Base-by-base conservation (phyloP, 2,888 invertebrate species). In the Nymphalis urticae region DNA sequence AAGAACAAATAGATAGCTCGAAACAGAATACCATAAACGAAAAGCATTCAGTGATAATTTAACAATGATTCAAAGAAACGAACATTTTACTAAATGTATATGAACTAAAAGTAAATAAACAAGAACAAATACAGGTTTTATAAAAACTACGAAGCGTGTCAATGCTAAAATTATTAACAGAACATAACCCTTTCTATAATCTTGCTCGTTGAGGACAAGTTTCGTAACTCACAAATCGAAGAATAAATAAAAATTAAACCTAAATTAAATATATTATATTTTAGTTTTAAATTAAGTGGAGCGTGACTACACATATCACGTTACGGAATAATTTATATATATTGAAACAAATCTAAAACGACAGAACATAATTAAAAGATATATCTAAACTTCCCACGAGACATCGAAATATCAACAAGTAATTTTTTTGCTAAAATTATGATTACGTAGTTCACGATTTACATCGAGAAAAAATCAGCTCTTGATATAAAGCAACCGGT, bases 401-500 rank as follows among this genome's bases (percentile, higher is more conserved):
- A 42, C 58, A 58, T n/a, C 27, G n/a, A 42, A 36, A 58, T 42
- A 56, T 56, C 32, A 56, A 56, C 36, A 36, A 36, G 7, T 8
- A 32, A 56, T 32, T 32, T 53, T 42, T 64, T n/a, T 24, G 8
- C 47, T 67, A 58, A 62, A 80, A 72, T 75, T 80, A 69, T 65
- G 64, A 69, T 72, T 70, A 69, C 74, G 66, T 67, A 66, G 47
- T 56, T 50, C 73, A 85, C 75, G 85, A 85, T 86, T 89, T 87
- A 84, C 80, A 68, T 66, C 79, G 73, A 79, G 79, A 80, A 89
- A 90, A 88, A 90, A 89, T 84, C 79, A 76, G 79, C 78, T 83
- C 83, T 83, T 81, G 77, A 66, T 75, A 50, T 73, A 66, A 80
- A 83, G 79, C 81, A 79, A 79, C 80, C 82, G 82, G 92, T 88